Base-by-base conservation (phyloP, 2,113 vertebrate genomes). In the Coregonus clupeaformis region DNA sequence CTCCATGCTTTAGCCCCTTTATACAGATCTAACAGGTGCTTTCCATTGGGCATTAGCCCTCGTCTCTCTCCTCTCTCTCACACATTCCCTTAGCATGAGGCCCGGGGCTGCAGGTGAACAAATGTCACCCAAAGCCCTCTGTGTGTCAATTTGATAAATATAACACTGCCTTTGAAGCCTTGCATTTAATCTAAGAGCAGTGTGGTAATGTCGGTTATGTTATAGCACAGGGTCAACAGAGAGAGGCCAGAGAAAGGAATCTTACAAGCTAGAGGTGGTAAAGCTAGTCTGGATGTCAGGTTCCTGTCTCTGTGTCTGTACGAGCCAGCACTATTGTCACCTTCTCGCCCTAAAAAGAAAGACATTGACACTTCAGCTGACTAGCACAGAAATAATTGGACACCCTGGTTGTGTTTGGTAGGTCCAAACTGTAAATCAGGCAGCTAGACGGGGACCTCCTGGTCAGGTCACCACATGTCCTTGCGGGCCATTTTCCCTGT, bases 141-240 rank as follows among this genome's bases (percentile, higher is more conserved):
- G 20, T 25, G 77, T 68, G 55, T 82, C 80, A 82, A 83, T 81
- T 72, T 70, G 85, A 83, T 80, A 82, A 82, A 85, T 82, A 73
- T 72, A 86, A 80, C 77, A 12, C 14, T 36, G 73, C 81, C 69
- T 80, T 74, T 66, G 73, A 66, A 59, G 47, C 27, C 75, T 84
- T 73, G 59, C 32, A 63, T 52, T 74, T 77, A 16, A 84, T 79
- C 74, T 77, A 73, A 64, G 62, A 63, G 22, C 59, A 72, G 57
- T 20, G 36, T n/a, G 63, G 5, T 22, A 78, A 29, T 4, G 1
- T 52, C 59, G 14, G 1, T 45, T 16, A 3, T 55, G 49, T 73
- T 32, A 57, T 74, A 29, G 71, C 14, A 4, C 57, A 57, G 7
- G 45, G 71, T 60, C 16, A 67, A 20, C 29, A 68, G 42, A 70